These are phyloP conservation scores for Acleris literana DNA, from an alignment of 2,888 invertebrate species.

Conservation along the genomic window DNA sequence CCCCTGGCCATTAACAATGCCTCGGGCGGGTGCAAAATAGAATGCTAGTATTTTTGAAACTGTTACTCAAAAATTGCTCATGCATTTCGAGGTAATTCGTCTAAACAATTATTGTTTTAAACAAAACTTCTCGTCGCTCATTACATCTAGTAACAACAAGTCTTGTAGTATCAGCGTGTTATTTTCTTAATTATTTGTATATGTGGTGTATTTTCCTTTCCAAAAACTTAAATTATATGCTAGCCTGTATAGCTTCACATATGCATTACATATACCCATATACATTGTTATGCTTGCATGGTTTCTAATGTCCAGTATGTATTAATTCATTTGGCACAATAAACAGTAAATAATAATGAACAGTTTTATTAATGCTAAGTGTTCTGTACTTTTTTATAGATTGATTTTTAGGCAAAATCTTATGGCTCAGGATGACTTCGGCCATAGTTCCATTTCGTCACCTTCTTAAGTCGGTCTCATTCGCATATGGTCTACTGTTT, in stretches of 20 bases:
- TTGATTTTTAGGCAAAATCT: no score
- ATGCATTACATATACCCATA: constrained; percentile 65
- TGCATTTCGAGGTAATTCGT: background rate
- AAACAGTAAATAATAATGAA: constrained; percentile 72
- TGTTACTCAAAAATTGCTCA: no score
- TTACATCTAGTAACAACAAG: constrained; percentile 47
- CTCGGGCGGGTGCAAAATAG: no score
- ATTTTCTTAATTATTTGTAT: constrained; percentile 46
- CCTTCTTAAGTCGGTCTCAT: no score
- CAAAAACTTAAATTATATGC: constrained; percentile 53
- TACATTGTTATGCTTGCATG: constrained; percentile 80
- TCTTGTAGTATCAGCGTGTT: constrained; percentile 49
- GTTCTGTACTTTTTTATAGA: background rate
- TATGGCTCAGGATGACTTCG: no score
- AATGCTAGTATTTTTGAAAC: no score
- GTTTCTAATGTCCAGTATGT: constrained; percentile 82
- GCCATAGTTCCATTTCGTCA: no score
- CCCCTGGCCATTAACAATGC: no score
- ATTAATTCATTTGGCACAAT: constrained; percentile 82
- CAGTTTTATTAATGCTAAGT: constrained; percentile 38
- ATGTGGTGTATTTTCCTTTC: constrained; percentile 53
- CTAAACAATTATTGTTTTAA: constrained; percentile 9
- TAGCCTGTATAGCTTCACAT: constrained; percentile 70
- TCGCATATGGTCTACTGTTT: no score
- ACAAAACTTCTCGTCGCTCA: constrained; percentile 26